Base-by-base conservation (phyloP, 1,140 invertebrate species). In the Heterodera carotae region DNA sequence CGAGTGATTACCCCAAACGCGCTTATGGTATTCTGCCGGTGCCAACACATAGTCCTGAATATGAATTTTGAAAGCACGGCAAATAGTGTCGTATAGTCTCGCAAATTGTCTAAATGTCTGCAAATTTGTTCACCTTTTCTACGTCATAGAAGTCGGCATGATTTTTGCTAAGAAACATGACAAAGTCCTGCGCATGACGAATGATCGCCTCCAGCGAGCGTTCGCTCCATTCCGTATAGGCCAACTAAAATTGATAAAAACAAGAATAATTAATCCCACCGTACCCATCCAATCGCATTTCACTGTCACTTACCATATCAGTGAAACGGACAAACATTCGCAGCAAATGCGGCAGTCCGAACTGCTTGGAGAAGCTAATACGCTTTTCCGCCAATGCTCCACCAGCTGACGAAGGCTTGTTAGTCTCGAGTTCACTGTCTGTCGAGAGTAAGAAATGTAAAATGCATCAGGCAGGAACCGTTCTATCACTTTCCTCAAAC, bases 101-200 rank as follows among this genome's bases (percentile, higher is more conserved):
- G n/a, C n/a, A n/a, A n/a, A n/a, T n/a, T n/a, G n/a, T n/a, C n/a
- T n/a, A n/a, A n/a, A n/a, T n/a, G n/a, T n/a, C n/a, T n/a, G n/a
- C n/a, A n/a, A n/a, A n/a, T n/a, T n/a, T n/a, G n/a, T 15, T 15
- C 25, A 34, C 62, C 33, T 78, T 56, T 62, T 78, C 77, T 15
- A 78, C 78, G 39, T 69, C 69, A 36, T 64, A 79, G 60, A 59
- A 79, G 10, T 79, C 77, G 10, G 56, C 67, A 62, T 79, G 68
- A 36, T 80, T 69, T 74, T 79, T 79, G 34, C 64, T 73, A 31
- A 79, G 64, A 53, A 79, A 79, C 53, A 79, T 72, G 7, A 79
- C 78, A 73, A 79, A 79, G 48, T 79, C 78, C 62, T 79, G 78
- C 31, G 78, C 78, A 39, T 79, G 78, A 36, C 79, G 76, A 39